phyloP scores from a whole-genome alignment of 2,113 vertebrate genomes.

The Lota lota region DNA sequence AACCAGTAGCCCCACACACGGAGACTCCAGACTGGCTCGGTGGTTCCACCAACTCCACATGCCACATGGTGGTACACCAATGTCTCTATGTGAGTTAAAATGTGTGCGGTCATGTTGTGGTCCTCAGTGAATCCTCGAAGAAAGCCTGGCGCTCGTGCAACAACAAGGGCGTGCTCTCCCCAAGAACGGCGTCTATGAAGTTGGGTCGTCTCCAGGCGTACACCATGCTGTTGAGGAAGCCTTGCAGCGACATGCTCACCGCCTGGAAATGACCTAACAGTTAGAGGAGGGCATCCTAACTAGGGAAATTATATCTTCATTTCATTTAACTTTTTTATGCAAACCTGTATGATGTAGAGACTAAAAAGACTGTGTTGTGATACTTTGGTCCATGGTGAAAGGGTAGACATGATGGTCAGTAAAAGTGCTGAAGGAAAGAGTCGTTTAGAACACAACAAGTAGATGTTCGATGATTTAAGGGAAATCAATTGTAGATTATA shows the following conservation, averaged over 20 bases:
- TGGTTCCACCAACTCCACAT: not conserved
- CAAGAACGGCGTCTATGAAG: conserved; percentile 67
- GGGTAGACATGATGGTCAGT: conserved; percentile 66
- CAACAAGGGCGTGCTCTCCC: conserved; percentile 46
- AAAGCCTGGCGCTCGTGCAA: conserved; percentile 41
- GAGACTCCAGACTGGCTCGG: not conserved
- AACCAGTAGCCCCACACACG: too few relatives aligned
- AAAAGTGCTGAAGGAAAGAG: conserved; percentile 65
- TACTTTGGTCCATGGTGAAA: conserved; percentile 15
- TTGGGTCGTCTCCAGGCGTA: conserved; percentile 77
- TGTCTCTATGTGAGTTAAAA: not conserved
- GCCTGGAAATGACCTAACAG: conserved; percentile 54
- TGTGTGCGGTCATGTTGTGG: not conserved
- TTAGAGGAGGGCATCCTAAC: not conserved
- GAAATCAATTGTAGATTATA: not conserved
- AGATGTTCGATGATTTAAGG: conserved; percentile 6
- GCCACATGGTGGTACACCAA: not conserved
- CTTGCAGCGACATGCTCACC: conserved; percentile 72
- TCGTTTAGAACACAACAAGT: not conserved
- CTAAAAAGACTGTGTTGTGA: conserved; percentile 58
- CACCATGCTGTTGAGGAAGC: conserved; percentile 77
- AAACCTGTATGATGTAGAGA: conserved; percentile 70
- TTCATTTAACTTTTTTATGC: conserved; percentile 6
- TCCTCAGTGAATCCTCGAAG: conserved; percentile 70
- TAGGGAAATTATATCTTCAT: not conserved